These are phyloP conservation scores for Leptopterna dolabrata DNA, from an alignment of 2,888 invertebrate genomes.

Conservation along the genomic window DNA sequence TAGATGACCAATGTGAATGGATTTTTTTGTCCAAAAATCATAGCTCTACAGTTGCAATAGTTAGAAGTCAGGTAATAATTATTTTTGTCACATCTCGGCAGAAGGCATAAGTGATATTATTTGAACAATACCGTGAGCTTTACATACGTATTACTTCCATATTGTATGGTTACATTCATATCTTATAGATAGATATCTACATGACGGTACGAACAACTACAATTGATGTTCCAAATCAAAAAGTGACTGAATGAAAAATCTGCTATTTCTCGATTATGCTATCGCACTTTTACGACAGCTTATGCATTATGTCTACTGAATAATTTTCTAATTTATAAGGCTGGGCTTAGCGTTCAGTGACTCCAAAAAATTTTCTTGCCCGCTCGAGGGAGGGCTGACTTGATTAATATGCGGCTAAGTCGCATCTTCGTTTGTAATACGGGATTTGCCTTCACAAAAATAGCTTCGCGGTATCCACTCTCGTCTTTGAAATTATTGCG, in stretches of 20 bases:
- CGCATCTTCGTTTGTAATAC: not conserved
- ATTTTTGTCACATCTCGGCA: too few relatives aligned
- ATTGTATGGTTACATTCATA: too few relatives aligned
- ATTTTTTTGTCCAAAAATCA: too few relatives aligned
- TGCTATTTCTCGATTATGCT: not conserved
- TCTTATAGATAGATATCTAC: too few relatives aligned
- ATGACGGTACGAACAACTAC: too few relatives aligned
- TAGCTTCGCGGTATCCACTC: not conserved
- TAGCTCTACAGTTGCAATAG: too few relatives aligned
- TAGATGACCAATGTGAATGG: too few relatives aligned
- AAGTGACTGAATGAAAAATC: not conserved
- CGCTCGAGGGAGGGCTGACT: not conserved
- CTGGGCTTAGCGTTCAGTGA: not conserved
- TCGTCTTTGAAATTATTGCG: not conserved
- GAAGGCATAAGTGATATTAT: too few relatives aligned
- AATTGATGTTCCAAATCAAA: not conserved
- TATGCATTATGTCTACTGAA: not conserved
- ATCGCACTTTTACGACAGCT: not conserved
- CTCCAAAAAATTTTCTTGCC: not conserved
- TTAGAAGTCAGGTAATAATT: too few relatives aligned
- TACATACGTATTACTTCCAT: too few relatives aligned
- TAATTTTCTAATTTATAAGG: slow-evolving; percentile 6
- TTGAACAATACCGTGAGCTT: too few relatives aligned
- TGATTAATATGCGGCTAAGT: not conserved
- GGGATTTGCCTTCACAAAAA: not conserved